Evolutionary conservation across 2,113 vertebrate genomes (phyloP).

Genomic region (Cercocebus atys): DNA sequence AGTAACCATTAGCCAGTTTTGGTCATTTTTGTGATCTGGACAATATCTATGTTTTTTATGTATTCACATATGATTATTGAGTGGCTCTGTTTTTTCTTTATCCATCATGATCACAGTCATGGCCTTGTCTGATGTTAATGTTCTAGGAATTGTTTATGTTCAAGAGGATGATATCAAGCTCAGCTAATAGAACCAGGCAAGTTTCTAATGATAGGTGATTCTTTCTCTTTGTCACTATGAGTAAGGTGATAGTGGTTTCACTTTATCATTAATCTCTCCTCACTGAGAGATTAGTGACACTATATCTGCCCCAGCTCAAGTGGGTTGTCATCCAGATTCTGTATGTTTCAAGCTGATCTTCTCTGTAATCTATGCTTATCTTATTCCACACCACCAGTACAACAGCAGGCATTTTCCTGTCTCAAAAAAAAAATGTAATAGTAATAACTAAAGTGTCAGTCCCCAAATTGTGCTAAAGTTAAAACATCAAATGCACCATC

Average conservation of each 20-base stretch:
- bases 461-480: background rate
- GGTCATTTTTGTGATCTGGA: background rate
- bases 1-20: background rate
- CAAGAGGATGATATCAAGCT: background rate
- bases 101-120: background rate
- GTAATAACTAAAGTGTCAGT: background rate
- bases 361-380: background rate
- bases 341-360: background rate
- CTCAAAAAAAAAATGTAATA: background rate
- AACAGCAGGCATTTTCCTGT: background rate
- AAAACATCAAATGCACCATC: background rate
- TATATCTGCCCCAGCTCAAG: background rate
- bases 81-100: background rate
- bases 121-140: background rate
- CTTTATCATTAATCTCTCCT: background rate
- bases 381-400: background rate
- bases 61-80: background rate
- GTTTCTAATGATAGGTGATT: background rate
- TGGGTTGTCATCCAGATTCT: background rate
- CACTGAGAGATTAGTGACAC: background rate
- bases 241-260: background rate
- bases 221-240: background rate
- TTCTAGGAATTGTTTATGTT: background rate
- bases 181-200: background rate
- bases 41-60: background rate